Conservation (phyloP, 2,113 vertebrate genomes). For the Oncorhynchus clarkii region DNA sequence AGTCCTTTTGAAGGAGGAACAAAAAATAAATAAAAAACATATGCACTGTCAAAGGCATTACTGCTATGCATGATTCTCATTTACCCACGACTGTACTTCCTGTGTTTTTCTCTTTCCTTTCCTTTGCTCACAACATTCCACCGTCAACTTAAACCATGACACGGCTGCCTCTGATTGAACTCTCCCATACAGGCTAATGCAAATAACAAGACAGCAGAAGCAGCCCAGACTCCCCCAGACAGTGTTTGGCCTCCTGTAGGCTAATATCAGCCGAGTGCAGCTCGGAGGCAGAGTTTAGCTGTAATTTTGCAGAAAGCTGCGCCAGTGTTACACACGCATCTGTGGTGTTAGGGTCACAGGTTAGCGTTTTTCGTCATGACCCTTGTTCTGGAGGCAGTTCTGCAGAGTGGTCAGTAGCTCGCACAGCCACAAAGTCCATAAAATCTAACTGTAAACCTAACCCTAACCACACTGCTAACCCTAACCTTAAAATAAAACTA, state of each 20-base stretch:
- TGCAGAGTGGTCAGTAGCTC: too few relatives aligned
- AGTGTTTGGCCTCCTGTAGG: neutral
- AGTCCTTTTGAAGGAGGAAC: neutral
- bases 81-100: conserved; percentile 38
- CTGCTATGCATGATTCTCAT: conserved; percentile 18
- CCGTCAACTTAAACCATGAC: conserved; percentile 38
- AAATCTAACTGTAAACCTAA: too few relatives aligned
- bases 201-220: conserved; percentile 27
- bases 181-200: conserved; percentile 18
- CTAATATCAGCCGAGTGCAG: neutral
- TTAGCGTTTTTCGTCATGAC: too few relatives aligned
- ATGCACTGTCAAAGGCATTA: neutral
- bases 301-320: conserved; percentile 20
- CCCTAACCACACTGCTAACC: too few relatives aligned
- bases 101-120: conserved; percentile 16
- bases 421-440: too few relatives aligned
- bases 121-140: conserved; percentile 43
- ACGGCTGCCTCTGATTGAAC: conserved; percentile 26
- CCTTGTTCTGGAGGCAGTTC: too few relatives aligned
- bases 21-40: neutral
- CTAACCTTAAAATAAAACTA: too few relatives aligned
- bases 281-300: conserved; percentile 6
- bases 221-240: conserved; percentile 6
- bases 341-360: neutral
- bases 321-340: conserved; percentile 2